Conservation (phyloP, 2,113 vertebrate genomes). For the Bombycilla garrulus region DNA sequence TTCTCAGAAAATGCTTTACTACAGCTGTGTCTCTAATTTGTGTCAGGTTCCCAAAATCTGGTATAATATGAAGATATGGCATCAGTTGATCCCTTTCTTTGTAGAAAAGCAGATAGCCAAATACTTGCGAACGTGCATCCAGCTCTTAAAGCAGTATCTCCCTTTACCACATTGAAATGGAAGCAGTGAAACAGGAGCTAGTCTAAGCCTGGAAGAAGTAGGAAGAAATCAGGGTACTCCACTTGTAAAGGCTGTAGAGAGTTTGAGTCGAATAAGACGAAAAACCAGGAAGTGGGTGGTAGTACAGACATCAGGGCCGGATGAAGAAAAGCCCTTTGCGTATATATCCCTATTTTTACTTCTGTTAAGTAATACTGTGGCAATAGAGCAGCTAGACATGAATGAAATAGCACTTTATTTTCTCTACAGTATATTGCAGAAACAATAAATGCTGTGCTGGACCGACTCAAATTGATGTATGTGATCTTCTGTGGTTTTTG, state of each 20-base stretch:
- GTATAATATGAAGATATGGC: neutral
- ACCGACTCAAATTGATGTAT: conserved; percentile 4
- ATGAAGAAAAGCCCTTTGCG: neutral
- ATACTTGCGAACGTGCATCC: neutral
- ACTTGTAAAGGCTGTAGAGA: neutral
- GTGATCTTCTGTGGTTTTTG: conserved; percentile 26
- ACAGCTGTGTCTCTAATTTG: neutral
- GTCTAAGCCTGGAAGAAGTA: neutral
- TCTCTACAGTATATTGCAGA: neutral
- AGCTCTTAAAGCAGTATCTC: neutral
- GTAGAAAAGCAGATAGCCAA: neutral
- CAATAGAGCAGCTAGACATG: neutral
- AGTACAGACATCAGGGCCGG: neutral
- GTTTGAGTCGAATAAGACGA: neutral
- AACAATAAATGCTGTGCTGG: conserved; percentile 35
- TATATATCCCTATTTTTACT: neutral
- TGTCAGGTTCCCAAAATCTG: neutral
- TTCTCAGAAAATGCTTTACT: neutral
- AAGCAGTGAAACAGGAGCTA: neutral
- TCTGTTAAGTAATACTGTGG: neutral
- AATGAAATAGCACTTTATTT: neutral
- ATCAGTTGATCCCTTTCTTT: neutral
- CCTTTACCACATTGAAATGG: neutral
- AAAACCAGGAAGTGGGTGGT: neutral
- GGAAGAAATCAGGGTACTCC: neutral